phyloP scores from a whole-genome alignment of 2,888 invertebrate species.

The Sarcophaga variegata region DNA sequence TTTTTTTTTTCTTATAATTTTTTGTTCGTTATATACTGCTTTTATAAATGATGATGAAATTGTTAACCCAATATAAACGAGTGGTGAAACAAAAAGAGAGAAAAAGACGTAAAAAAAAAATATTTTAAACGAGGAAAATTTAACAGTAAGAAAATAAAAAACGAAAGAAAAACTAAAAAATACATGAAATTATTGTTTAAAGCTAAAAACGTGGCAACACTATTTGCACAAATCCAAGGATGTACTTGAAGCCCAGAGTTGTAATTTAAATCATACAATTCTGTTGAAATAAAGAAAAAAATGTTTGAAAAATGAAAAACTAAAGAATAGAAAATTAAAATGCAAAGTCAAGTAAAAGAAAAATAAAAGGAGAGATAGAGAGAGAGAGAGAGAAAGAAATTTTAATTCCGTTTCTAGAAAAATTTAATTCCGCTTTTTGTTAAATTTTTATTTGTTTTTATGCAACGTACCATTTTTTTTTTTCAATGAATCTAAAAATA shows the following conservation, averaged over 20 bases:
- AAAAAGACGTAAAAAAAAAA: constrained; percentile 27
- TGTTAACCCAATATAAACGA: constrained; percentile 66
- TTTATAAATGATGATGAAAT: constrained; percentile 65
- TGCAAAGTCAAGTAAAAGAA: neutral
- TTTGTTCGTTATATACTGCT: constrained; percentile 39
- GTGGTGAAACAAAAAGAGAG: constrained; percentile 39
- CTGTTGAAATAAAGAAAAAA: neutral
- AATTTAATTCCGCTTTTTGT: too few relatives aligned
- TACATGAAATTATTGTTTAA: constrained; percentile 47
- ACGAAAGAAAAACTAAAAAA: constrained; percentile 25
- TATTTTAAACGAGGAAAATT: neutral
- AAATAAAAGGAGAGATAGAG: too few relatives aligned
- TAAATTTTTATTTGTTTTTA: too few relatives aligned
- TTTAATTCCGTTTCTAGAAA: too few relatives aligned
- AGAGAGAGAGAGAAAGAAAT: too few relatives aligned
- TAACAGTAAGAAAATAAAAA: neutral
- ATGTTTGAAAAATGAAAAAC: neutral
- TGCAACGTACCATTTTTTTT: too few relatives aligned
- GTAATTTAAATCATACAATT: constrained; percentile 56
- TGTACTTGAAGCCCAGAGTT: constrained; percentile 66
- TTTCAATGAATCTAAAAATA: too few relatives aligned
- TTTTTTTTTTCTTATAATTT: constrained; percentile 24
- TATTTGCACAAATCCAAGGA: constrained; percentile 65
- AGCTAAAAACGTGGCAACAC: constrained; percentile 65
- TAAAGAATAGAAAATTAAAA: neutral